Conservation (phyloP, 2,113 vertebrate species). For the Azemiops feae region DNA sequence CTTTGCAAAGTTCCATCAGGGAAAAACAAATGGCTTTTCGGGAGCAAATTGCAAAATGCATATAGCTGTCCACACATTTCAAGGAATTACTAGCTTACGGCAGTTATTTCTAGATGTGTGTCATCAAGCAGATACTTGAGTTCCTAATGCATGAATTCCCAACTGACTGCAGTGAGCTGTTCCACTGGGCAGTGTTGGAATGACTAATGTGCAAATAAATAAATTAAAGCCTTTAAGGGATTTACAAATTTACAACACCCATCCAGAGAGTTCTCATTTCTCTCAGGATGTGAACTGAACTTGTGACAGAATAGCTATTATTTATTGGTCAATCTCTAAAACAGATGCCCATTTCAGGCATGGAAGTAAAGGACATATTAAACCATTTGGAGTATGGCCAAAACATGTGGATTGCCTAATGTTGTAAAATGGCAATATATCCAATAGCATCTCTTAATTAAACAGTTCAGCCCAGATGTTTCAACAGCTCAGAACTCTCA, state of each 20-base stretch:
- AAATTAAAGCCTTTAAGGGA: background rate
- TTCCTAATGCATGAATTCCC: background rate
- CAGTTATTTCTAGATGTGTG: background rate
- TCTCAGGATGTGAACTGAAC: background rate
- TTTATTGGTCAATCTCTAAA: background rate
- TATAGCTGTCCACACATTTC: background rate
- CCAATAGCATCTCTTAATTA: background rate
- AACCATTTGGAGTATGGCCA: background rate
- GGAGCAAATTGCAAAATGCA: background rate
- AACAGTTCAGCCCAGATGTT: background rate
- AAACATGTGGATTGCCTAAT: background rate
- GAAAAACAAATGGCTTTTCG: background rate
- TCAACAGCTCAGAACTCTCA: background rate
- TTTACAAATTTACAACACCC: background rate
- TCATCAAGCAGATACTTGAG: background rate
- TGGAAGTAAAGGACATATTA: background rate
- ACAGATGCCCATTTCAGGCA: background rate
- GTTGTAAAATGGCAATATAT: background rate
- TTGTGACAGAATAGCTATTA: background rate
- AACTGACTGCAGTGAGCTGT: background rate
- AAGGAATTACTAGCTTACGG: background rate
- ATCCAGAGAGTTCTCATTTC: background rate
- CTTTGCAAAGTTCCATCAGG: background rate
- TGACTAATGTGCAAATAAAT: background rate
- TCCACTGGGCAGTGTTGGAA: background rate